Conservation (phyloP, 2,888 invertebrate species). For the Cyaniris semiargus region DNA sequence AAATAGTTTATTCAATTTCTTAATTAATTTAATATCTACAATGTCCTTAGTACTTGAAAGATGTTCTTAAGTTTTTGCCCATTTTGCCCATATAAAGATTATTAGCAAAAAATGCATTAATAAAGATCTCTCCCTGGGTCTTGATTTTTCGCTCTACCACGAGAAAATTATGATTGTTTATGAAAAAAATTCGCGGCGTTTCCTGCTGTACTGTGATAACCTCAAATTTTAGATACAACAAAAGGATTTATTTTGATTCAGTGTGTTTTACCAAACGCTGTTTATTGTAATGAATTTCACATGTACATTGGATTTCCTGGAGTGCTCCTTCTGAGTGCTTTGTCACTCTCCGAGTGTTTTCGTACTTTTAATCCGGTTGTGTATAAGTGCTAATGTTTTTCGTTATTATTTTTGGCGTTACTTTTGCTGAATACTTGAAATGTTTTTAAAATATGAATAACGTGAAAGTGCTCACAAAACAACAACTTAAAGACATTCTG, state of each 20-base stretch:
- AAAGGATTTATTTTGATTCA: slow-evolving; percentile 38
- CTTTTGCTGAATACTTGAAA: not conserved
- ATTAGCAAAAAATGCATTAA: no score
- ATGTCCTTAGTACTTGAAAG: no score
- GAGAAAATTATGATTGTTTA: not conserved
- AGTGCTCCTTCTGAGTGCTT: slow-evolving; percentile 28
- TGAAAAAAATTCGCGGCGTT: not conserved
- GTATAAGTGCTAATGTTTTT: slow-evolving; percentile 6
- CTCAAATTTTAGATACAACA: slow-evolving; percentile 23
- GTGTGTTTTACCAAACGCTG: slow-evolving; percentile 38
- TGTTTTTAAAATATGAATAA: not conserved
- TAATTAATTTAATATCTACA: no score
- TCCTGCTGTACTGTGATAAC: not conserved
- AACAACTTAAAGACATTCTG: no score
- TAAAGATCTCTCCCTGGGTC: no score
- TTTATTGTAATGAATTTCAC: slow-evolving; percentile 42
- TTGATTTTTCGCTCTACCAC: no score
- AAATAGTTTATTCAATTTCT: no score
- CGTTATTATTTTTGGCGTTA: not conserved
- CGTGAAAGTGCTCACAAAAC: no score
- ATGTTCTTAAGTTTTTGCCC: no score
- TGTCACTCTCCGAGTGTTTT: slow-evolving; percentile 25
- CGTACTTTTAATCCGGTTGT: slow-evolving; percentile 31
- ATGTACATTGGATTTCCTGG: slow-evolving; percentile 40
- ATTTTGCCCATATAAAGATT: no score